Conservation (phyloP, 1,140 invertebrate genomes). For the Arion vulgaris region DNA sequence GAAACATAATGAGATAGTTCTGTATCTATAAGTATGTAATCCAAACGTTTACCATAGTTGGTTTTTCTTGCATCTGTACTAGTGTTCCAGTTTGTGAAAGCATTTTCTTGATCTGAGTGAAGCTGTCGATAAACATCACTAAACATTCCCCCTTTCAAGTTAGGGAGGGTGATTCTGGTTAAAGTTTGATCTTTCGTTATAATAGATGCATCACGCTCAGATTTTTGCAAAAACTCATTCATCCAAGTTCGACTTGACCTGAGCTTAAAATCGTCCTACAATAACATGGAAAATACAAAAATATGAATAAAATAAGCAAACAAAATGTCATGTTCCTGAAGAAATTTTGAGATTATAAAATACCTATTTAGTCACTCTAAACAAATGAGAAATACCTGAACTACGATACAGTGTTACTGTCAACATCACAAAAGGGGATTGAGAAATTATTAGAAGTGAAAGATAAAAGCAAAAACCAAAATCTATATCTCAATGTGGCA, state of each 20-base stretch:
- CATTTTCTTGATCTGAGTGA: slow-evolving; percentile 72
- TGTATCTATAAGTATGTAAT: slow-evolving; percentile 75
- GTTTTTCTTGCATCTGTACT: slow-evolving; percentile 73
- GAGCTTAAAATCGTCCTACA: slow-evolving; percentile 63
- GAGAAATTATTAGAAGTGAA: too few species aligned
- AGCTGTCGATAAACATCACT: slow-evolving; percentile 76
- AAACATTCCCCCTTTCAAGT: slow-evolving; percentile 66
- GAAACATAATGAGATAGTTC: slow-evolving; percentile 65
- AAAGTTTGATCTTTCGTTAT: slow-evolving; percentile 42
- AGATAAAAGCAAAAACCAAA: too few species aligned
- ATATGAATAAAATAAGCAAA: neutral
- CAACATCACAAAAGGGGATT: too few species aligned
- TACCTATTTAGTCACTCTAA: too few species aligned
- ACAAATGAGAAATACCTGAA: too few species aligned
- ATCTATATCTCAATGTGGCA: too few species aligned
- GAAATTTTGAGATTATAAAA: too few species aligned
- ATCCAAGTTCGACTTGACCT: slow-evolving; percentile 71
- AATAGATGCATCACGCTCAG: slow-evolving; percentile 54
- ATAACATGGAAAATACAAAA: slow-evolving; percentile 4
- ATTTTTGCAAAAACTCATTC: slow-evolving; percentile 62
- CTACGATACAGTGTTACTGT: too few species aligned
- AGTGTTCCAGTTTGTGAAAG: slow-evolving; percentile 77
- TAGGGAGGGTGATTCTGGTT: slow-evolving; percentile 45
- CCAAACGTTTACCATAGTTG: slow-evolving; percentile 78
- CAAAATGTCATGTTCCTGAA: too few species aligned